These are phyloP conservation scores for Tachypleus tridentatus DNA, from an alignment of 1,140 invertebrate species.

Conservation along the genomic window DNA sequence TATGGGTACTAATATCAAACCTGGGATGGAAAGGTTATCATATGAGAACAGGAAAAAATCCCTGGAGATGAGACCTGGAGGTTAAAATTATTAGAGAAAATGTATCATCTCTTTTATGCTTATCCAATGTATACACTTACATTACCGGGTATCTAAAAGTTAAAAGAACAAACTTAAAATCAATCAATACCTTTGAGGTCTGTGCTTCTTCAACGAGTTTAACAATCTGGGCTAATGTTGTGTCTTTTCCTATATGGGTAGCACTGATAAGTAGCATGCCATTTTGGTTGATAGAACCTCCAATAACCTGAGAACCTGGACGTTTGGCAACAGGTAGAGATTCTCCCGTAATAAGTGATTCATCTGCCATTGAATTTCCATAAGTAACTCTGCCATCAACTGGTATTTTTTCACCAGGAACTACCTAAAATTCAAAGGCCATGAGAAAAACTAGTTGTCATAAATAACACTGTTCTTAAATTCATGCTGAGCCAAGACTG, in stretches of 20 bases:
- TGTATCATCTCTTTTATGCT: too few relatives aligned
- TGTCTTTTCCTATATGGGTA: constrained; percentile 92
- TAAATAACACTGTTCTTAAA: too few relatives aligned
- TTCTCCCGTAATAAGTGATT: constrained; percentile 96
- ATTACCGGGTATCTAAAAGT: too few relatives aligned
- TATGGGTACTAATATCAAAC: too few relatives aligned
- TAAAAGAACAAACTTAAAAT: not conserved
- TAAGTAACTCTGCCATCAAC: constrained; percentile 88
- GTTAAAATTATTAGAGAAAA: too few relatives aligned
- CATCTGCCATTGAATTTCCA: constrained; percentile 87
- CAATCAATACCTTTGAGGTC: constrained; percentile 58
- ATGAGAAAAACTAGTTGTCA: too few relatives aligned
- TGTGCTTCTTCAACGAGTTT: constrained; percentile 89
- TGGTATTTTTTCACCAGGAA: constrained; percentile 85
- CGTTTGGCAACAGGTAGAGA: constrained; percentile 93
- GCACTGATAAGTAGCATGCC: constrained; percentile 78
- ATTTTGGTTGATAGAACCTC: constrained; percentile 93
- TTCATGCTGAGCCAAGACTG: too few relatives aligned
- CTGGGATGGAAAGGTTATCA: too few relatives aligned
- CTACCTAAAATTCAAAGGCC: constrained; percentile 42
- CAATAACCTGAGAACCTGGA: constrained; percentile 72
- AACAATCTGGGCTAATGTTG: constrained; percentile 77
- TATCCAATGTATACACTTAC: too few relatives aligned
- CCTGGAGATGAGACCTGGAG: too few relatives aligned
- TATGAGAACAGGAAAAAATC: too few relatives aligned